Evolutionary conservation across 2,797 vertebrate species (phyloP), one percentile per base, ranked within the genome.

Genomic region (Chrysocyon brachyurus): DNA sequence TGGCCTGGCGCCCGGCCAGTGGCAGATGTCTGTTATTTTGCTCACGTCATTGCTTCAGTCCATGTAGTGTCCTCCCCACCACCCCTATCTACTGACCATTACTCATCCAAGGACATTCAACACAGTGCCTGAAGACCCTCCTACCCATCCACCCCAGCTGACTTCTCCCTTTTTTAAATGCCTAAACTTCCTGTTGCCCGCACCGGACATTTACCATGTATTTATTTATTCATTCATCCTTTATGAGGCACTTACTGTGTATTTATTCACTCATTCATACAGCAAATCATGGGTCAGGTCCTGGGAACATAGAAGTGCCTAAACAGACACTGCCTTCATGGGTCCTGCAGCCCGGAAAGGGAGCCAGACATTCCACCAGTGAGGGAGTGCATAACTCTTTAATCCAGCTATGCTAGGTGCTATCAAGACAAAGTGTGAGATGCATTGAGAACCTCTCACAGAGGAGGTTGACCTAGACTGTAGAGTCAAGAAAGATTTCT

Each of bases 141-240:
- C 68, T 52, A 93, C 16, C 57, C 19, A 61, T n/a, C 56, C 15
- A 79, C 2, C 11, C 3, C 66, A 56, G 22, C 7, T 56, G 12
- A 40, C 56, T 87, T 94, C n/a, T 14, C 28, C 56, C 16, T 94
- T 73, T 90, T 89, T 86, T 57, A 89, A 97, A 93, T 87, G 56
- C 33, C 46, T 81, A 92, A 49, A 56, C 19, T 21, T 91, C 57
- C 90, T 63, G 3, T 72, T 90, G 6, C 16, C 46, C 89, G 19
- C 36, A 91, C 54, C 11, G 90, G 81, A n/a, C 9, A 87, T 64
- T 70, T 93, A 24, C 57, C 73, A 93, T 36, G 12, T 54, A 61
- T 64, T 78, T 87, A 91, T 68, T 89, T 31, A 83, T 52, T 52
- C 26, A 95, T 87, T 63, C 63, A 85, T 49, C 36, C 16, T 92